Percentiles rank a stretch among this genome's conserved stretches.
Evolutionary conservation across 2,113 vertebrate species (phyloP).

Genomic region (Poicephalus meyeri): DNA sequence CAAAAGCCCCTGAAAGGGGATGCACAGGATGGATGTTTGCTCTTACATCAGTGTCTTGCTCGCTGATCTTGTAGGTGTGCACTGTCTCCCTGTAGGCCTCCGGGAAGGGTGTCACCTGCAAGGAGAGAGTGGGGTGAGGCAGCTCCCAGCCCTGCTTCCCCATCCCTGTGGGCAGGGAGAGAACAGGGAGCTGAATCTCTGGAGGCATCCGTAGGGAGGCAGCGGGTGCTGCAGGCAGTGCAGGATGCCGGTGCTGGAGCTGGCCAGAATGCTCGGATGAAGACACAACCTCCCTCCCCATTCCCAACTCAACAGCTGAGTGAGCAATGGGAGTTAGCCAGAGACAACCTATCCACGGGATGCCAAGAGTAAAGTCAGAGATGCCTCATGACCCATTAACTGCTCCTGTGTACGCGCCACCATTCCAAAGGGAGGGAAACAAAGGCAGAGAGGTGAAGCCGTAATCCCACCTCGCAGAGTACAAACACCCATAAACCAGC

Average conservation of each 20-base stretch:
- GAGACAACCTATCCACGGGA: background rate
- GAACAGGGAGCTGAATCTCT: accelerated
- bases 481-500: slow-evolving; percentile 6
- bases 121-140: slow-evolving; percentile 13
- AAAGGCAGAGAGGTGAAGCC: background rate
- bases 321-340: background rate
- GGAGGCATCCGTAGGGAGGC: accelerated
- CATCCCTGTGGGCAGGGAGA: background rate
- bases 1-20: background rate
- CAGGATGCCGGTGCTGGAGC: background rate
- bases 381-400: background rate
- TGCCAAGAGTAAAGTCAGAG: background rate
- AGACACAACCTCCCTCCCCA: background rate
- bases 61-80: slow-evolving; percentile 89
- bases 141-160: background rate
- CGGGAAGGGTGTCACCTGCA: slow-evolving; percentile 88
- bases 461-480: background rate
- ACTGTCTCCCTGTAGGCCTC: slow-evolving; percentile 88
- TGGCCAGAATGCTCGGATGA: background rate
- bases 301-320: background rate
- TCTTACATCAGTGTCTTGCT: slow-evolving; percentile 95
- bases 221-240: background rate
- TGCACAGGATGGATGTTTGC: background rate
- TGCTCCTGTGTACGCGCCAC: background rate
- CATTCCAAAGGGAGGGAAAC: background rate